Percentiles rank a stretch among this genome's conserved stretches.
Conservation (phyloP, 2,797 vertebrate genomes). For the Miichthys miiuy region DNA sequence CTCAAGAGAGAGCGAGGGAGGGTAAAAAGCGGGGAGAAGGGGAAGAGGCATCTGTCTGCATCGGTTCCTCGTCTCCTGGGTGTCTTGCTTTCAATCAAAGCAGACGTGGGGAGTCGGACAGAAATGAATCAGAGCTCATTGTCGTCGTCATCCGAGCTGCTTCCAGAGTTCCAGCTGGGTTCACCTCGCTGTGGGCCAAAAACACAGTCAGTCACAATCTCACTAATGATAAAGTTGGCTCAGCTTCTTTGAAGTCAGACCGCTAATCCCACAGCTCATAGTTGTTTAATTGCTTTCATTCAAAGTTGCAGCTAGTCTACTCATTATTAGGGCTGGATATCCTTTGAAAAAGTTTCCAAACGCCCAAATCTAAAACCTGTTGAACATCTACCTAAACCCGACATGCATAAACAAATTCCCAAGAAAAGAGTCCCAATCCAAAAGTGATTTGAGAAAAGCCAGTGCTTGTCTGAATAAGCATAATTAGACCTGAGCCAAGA, state of each 20-base stretch:
- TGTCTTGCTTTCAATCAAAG: conserved; percentile 52
- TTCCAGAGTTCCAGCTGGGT: conserved; percentile 47
- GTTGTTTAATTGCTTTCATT: conserved; percentile 27
- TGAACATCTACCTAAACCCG: background rate
- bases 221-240: conserved; percentile 26
- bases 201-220: conserved; percentile 36
- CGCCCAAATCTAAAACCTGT: background rate
- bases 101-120: conserved; percentile 39
- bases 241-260: conserved; percentile 13
- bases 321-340: background rate
- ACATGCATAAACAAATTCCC: background rate
- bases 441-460: background rate
- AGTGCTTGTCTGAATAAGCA: background rate
- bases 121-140: conserved; percentile 53
- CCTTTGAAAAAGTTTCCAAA: background rate
- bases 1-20: conserved; percentile 37
- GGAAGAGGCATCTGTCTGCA: conserved; percentile 37
- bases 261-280: conserved; percentile 16
- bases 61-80: conserved; percentile 22
- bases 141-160: conserved; percentile 11
- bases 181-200: conserved; percentile 17
- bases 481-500: background rate
- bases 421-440: background rate
- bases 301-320: background rate
- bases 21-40: conserved; percentile 12